phyloP scores from a whole-genome alignment of 1,140 invertebrate genomes.

The Dufourea novaeangliae region DNA sequence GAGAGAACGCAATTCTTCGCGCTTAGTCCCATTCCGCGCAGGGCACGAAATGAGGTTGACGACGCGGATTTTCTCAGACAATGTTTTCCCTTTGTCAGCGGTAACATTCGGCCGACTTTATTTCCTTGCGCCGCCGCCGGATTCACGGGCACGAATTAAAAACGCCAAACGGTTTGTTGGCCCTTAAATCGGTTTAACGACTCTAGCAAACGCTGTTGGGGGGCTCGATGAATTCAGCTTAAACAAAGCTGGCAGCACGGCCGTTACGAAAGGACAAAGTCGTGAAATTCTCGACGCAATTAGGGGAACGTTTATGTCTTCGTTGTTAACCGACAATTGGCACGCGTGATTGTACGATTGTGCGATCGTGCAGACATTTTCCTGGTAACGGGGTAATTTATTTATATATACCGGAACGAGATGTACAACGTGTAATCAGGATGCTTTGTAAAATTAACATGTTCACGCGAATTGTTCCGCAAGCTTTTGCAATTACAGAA shows the following conservation, averaged over 20 bases:
- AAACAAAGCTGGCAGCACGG: neutral
- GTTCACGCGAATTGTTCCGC: too few relatives aligned
- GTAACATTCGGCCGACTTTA: conserved; percentile 21
- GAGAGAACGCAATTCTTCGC: conserved; percentile 15
- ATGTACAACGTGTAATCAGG: too few relatives aligned
- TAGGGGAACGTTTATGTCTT: too few relatives aligned
- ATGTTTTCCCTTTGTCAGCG: neutral
- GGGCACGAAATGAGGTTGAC: conserved; percentile 20
- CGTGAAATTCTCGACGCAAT: too few relatives aligned
- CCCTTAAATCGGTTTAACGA: neutral
- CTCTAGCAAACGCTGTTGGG: too few relatives aligned
- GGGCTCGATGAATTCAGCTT: neutral
- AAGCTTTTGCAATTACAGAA: too few relatives aligned
- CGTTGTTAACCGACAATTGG: too few relatives aligned
- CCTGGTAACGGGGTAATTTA: too few relatives aligned
- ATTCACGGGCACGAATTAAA: conserved; percentile 22
- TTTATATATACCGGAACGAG: too few relatives aligned
- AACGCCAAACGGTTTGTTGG: conserved; percentile 27
- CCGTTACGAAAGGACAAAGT: neutral
- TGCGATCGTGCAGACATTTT: too few relatives aligned
- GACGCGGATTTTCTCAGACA: conserved; percentile 29
- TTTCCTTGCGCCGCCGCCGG: neutral
- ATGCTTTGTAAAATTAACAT: too few relatives aligned
- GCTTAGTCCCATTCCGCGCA: conserved; percentile 11
- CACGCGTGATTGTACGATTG: too few relatives aligned